A percentile compares a stretch with the other conserved stretches of the same genome.
Evolutionary conservation across 2,888 invertebrate genomes (phyloP).

Genomic region (Ypsolopha scabrella): DNA sequence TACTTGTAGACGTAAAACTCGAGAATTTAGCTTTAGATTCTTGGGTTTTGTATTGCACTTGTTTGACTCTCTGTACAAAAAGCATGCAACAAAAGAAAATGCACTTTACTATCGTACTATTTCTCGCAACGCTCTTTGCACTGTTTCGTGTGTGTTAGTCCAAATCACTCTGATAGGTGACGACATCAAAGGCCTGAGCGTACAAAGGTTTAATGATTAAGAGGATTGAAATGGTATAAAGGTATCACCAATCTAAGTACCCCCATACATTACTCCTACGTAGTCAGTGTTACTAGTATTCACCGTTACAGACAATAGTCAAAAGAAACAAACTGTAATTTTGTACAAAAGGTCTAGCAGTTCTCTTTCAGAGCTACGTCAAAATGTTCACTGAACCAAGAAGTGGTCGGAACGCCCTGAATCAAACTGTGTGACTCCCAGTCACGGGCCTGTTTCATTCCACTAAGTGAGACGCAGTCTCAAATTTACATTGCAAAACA

Average conservation of each 20-base stretch:
- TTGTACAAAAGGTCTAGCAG: not conserved
- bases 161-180: no score
- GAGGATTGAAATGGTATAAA: no score
- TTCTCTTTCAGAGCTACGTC: not conserved
- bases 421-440: constrained; percentile 28
- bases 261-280: no score
- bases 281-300: no score
- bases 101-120: constrained; percentile 1
- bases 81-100: constrained; percentile 5
- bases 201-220: no score
- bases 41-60: constrained; percentile 18
- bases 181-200: no score
- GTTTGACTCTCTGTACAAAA: not conserved
- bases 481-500: constrained; percentile 56
- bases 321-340: no score
- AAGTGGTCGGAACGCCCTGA: not conserved
- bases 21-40: constrained; percentile 32
- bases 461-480: constrained; percentile 18
- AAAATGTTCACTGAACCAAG: not conserved
- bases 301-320: no score
- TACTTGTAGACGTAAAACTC: constrained; percentile 30
- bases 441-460: constrained; percentile 27
- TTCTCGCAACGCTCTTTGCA: not conserved
- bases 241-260: no score
- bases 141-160: no score